Base-by-base conservation (phyloP, 1,140 invertebrate genomes). In the Nasonia giraulti region DNA sequence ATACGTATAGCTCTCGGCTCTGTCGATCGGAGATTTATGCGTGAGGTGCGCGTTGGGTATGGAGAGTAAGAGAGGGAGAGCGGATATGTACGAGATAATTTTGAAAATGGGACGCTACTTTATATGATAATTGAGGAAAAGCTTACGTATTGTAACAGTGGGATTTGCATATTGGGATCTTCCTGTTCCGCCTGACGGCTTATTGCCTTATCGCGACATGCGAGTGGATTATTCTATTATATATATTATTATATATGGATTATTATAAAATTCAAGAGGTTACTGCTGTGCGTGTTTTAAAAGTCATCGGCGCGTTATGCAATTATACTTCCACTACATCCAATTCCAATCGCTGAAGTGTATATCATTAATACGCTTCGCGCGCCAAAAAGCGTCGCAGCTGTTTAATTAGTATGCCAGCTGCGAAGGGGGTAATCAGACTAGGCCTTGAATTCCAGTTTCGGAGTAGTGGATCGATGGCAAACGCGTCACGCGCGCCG, bases 371-470 rank as follows among this genome's bases (percentile, higher is more conserved):
- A 50, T 50, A 50, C 12, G 2, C 10, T 50, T 50, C 12, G 47
- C 12, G 14, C 2, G 14, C 11, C 10, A 50, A 50, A 50, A 50
- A 50, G 47, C 47, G 47, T 10, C 47, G 14, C 47, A 4, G 47
- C 47, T 7, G 12, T 71, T 80, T 47, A 80, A 80, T 71, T 47
- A 80, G 66, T 71, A 44, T 44, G 37, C 33, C 62, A 80, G 40
- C 17, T 62, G n/a, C 68, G 11, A 71, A 71, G 68, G 20, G 68
- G 69, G 27, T 68, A 68, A n/a, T 66, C 8, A n/a, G 20, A 20
- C 27, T 10, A n/a, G 27, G 17, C 31, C 37, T 71, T 73, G 17
- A 37, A 81, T 81, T 80, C n/a, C 79, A 81, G 27, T 50, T 71
- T 37, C 37, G 5, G 23, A 10, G 62, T 17, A 75, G n/a, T 11